These are phyloP conservation scores for Ceratosolen solmsi DNA, from an alignment of 1,140 invertebrate genomes.

Conservation along the genomic window DNA sequence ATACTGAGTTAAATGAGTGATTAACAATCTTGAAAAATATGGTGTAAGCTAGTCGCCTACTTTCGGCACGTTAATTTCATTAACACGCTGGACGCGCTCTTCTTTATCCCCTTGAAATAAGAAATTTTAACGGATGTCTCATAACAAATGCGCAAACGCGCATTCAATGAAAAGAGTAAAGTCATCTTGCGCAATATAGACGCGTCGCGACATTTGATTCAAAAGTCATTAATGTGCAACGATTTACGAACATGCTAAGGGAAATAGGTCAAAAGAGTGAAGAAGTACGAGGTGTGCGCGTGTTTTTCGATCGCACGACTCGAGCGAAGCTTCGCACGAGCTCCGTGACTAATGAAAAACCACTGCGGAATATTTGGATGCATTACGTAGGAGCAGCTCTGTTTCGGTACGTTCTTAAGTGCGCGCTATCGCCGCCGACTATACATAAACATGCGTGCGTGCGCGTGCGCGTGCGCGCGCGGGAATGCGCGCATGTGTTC, in stretches of 20 bases:
- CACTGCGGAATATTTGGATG: slow-evolving; percentile 17
- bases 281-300: neutral
- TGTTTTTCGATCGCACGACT: neutral
- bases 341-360: slow-evolving; percentile 6
- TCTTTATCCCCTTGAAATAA: neutral
- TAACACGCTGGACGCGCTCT: no score
- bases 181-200: neutral
- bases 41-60: no score
- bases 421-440: neutral
- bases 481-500: no score
- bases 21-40: no score
- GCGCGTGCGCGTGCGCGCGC: neutral
- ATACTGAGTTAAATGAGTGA: no score
- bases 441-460: neutral
- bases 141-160: neutral
- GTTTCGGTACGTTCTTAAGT: neutral
- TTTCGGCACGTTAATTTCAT: no score
- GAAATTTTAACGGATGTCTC: neutral
- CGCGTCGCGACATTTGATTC: neutral
- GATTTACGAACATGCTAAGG: neutral
- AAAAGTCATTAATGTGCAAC: neutral
- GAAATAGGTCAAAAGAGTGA: neutral
- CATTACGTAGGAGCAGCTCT: neutral
- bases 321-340: neutral
- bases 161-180: neutral